These are phyloP conservation scores for Hecatera dysodea DNA, from an alignment of 2,888 invertebrate species.

Conservation along the genomic window DNA sequence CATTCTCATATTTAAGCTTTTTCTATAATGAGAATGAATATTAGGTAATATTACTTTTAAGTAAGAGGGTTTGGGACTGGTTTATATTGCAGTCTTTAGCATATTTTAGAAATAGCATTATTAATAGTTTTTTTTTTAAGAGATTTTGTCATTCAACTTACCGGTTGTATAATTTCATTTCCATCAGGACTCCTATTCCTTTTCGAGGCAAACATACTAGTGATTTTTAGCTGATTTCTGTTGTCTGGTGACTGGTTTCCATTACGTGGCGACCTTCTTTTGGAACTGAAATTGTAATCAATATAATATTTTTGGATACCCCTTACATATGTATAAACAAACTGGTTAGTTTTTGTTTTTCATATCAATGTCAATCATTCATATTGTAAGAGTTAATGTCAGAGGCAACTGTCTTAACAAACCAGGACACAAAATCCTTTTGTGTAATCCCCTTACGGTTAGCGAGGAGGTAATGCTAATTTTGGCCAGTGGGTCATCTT, in stretches of 20 bases:
- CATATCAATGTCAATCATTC: too few species aligned
- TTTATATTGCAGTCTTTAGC: not conserved
- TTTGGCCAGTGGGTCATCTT: too few species aligned
- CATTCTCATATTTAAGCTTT: constrained; percentile 70
- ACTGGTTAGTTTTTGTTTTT: too few species aligned
- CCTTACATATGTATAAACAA: too few species aligned
- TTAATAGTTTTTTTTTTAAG: not conserved
- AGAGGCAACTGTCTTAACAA: too few species aligned
- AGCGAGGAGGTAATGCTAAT: too few species aligned
- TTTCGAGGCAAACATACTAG: constrained; percentile 76
- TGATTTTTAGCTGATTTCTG: constrained; percentile 73
- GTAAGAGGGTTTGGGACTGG: not conserved
- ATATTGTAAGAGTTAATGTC: too few species aligned
- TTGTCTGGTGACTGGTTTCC: constrained; percentile 62
- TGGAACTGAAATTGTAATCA: constrained; percentile 61
- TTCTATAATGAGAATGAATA: constrained; percentile 70
- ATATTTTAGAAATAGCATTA: not conserved
- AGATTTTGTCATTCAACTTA: constrained; percentile 28
- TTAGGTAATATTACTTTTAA: not conserved
- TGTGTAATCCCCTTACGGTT: too few species aligned
- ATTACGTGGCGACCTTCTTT: constrained; percentile 56
- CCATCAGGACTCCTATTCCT: constrained; percentile 72
- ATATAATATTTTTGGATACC: too few species aligned
- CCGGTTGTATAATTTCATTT: constrained; percentile 32
- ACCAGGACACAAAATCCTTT: too few species aligned